Evolutionary conservation across 1,140 invertebrate genomes (phyloP).

Genomic region (Pentalonia nigronervosa): DNA sequence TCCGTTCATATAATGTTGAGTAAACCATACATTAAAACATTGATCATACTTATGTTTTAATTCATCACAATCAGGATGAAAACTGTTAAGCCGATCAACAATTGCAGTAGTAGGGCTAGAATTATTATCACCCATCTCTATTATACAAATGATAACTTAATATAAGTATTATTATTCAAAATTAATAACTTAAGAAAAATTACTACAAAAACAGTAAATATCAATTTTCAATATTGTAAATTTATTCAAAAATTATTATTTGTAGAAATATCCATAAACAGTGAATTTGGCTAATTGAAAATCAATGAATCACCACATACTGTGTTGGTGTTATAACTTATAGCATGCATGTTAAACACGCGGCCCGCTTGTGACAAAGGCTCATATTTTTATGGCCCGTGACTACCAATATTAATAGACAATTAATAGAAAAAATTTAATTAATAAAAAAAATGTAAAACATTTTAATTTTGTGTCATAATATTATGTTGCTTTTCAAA

Average conservation of each 20-base stretch:
- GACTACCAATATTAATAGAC: no score
- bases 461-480: no score
- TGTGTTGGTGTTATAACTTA: no score
- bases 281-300: background rate
- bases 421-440: no score
- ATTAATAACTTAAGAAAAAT: background rate
- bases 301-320: background rate
- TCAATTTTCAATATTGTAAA: background rate
- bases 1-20: slow-evolving; percentile 49
- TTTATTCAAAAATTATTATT: background rate
- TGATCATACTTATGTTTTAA: slow-evolving; percentile 44
- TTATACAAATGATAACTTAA: background rate
- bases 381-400: no score
- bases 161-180: background rate
- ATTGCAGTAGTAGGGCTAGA: background rate
- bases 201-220: background rate
- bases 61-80: slow-evolving; percentile 36
- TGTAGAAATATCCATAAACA: background rate
- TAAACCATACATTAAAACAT: slow-evolving; percentile 41
- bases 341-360: no score
- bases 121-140: slow-evolving; percentile 41
- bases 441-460: no score
- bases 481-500: no score
- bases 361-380: no score
- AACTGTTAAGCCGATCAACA: slow-evolving; percentile 33